Percentiles rank a stretch among this genome's conserved stretches.
phyloP scores from a whole-genome alignment of 92 coral and sea anemone genomes.

The Phymanthus crucifer region DNA sequence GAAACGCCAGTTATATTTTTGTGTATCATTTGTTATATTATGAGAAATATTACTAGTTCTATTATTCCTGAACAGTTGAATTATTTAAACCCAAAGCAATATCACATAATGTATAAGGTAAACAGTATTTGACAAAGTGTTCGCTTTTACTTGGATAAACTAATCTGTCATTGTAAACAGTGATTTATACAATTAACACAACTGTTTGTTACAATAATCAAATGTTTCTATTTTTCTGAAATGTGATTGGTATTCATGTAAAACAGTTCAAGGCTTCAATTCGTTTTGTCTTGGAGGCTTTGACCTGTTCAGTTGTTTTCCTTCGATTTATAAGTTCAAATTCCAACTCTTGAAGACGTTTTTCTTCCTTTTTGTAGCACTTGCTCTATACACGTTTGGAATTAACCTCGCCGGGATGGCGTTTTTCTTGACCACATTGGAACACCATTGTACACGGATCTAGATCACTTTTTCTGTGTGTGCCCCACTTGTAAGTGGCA shows the following conservation, averaged over 20 bases:
- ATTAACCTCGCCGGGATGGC: slow-evolving; percentile 24
- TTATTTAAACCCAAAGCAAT: too few relatives aligned
- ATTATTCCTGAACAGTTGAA: too few relatives aligned
- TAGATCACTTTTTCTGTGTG: too few relatives aligned
- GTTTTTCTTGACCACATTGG: slow-evolving; percentile 46
- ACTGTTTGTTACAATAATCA: background rate
- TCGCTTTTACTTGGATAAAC: too few relatives aligned
- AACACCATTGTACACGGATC: slow-evolving; percentile 38
- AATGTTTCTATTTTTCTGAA: background rate
- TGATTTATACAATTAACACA: too few relatives aligned
- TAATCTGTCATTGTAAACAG: background rate
- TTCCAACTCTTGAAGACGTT: slow-evolving; percentile 10
- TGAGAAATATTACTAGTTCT: too few relatives aligned
- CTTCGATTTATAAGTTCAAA: background rate
- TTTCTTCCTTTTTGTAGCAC: slow-evolving; percentile 30
- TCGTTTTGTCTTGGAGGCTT: background rate
- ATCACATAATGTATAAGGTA: too few relatives aligned
- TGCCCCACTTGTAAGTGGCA: too few relatives aligned
- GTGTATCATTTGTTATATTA: too few relatives aligned
- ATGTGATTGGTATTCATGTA: too few relatives aligned
- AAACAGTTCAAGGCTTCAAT: background rate
- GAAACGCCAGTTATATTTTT: background rate
- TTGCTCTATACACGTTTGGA: slow-evolving; percentile 20
- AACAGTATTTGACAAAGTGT: too few relatives aligned
- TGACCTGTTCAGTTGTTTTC: background rate